These are phyloP conservation scores for Myotis yumanensis DNA, from an alignment of 2,113 vertebrate genomes.

Conservation along the genomic window DNA sequence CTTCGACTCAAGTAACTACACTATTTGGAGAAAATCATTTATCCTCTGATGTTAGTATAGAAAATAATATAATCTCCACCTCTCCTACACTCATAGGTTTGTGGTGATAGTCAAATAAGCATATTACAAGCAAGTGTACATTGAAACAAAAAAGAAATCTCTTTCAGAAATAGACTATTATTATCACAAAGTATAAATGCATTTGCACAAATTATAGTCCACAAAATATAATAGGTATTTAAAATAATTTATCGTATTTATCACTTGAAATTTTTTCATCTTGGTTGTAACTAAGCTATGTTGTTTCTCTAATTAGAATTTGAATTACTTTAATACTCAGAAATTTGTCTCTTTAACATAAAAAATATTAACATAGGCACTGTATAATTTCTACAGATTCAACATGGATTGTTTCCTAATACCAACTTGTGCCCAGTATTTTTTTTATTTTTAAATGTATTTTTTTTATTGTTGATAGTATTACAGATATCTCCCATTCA, in stretches of 20 bases:
- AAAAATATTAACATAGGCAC: conserved; percentile 25
- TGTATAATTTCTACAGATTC: conserved; percentile 22
- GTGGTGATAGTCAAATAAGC: not conserved
- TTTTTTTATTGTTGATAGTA: no score
- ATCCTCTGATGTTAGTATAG: not conserved
- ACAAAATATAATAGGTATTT: not conserved
- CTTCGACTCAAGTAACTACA: not conserved
- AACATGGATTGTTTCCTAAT: not conserved
- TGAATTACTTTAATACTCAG: conserved; percentile 31
- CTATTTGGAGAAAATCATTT: not conserved
- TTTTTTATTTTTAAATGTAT: no score
- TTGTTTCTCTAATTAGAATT: conserved; percentile 12
- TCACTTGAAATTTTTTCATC: not conserved
- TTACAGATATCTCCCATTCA: no score
- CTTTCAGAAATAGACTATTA: conserved; percentile 28
- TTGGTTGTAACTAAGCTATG: not conserved
- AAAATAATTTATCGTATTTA: not conserved
- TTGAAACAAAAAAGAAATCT: not conserved
- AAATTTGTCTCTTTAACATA: conserved; percentile 6
- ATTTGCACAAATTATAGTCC: not conserved
- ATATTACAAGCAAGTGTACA: not conserved
- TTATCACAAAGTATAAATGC: not conserved
- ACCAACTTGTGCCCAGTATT: not conserved
- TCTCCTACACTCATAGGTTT: not conserved
- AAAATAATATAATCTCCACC: not conserved